phyloP scores from a whole-genome alignment of 2,888 invertebrate genomes.

The Cancer borealis region DNA sequence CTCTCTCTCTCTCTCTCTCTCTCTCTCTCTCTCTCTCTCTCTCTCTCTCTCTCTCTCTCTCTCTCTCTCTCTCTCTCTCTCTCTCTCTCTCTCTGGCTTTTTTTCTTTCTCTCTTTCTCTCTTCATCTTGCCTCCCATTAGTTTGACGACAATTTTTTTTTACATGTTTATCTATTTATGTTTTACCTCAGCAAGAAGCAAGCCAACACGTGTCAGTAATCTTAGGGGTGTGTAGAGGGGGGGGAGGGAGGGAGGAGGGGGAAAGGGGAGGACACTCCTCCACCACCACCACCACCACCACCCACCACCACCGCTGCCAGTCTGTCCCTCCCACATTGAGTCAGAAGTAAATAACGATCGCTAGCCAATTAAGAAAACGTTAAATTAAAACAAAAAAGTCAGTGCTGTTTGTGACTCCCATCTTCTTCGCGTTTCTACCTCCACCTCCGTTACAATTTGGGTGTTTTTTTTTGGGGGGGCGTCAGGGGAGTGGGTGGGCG shows the following conservation, averaged over 20 bases:
- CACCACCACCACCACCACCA: neutral
- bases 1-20: no score
- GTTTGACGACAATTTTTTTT: neutral
- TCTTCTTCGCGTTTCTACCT: neutral
- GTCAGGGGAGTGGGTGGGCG: neutral
- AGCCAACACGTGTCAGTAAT: neutral
- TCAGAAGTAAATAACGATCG: neutral
- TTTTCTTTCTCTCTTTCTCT: no score
- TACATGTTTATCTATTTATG: slow-evolving; percentile 27
- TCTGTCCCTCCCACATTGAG: neutral
- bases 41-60: no score
- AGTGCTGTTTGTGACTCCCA: neutral
- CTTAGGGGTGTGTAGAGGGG: neutral
- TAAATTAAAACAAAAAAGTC: neutral
- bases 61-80: neutral
- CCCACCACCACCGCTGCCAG: neutral
- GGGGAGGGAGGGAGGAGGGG: no score
- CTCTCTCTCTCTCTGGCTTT: no score
- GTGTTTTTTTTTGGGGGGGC: neutral
- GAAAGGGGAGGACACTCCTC: neutral
- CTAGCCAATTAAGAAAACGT: neutral
- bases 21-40: neutral
- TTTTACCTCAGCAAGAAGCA: neutral
- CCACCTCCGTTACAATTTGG: neutral
- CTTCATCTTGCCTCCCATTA: neutral